Percentiles rank a stretch among this genome's conserved stretches.
Conservation (phyloP, 2,888 invertebrate genomes). For the Temnothorax unifasciatus region DNA sequence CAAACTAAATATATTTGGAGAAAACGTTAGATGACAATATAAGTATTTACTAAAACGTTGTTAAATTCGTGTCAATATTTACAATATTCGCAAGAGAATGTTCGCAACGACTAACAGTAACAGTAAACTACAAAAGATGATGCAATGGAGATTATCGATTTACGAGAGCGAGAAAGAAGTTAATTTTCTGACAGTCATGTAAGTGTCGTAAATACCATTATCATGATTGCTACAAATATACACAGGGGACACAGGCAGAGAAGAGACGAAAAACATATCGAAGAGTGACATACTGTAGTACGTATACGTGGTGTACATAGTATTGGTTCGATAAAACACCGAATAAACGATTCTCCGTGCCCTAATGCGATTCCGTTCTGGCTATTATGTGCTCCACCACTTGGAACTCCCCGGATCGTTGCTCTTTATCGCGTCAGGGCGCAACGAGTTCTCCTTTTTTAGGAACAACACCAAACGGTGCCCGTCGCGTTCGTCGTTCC, state of each 20-base stretch:
- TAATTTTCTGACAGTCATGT: slow-evolving; percentile 9
- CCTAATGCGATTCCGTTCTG: slow-evolving; percentile 83
- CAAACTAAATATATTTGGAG: background rate
- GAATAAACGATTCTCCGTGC: slow-evolving; percentile 77
- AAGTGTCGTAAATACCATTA: slow-evolving; percentile 1
- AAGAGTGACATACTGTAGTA: slow-evolving; percentile 16
- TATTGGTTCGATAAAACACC: slow-evolving; percentile 79
- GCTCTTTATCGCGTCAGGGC: slow-evolving; percentile 72
- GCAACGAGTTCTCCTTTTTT: slow-evolving; percentile 74
- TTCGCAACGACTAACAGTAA: background rate
- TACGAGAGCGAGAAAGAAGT: background rate
- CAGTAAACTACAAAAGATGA: background rate
- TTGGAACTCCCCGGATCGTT: slow-evolving; percentile 49
- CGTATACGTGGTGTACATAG: background rate
- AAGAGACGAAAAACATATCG: background rate
- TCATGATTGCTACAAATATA: slow-evolving; percentile 7
- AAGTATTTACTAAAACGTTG: too few relatives aligned
- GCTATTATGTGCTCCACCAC: slow-evolving; percentile 78
- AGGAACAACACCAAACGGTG: slow-evolving; percentile 59
- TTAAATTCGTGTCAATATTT: background rate
- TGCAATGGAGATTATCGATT: background rate
- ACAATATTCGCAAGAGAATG: background rate
- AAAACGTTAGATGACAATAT: background rate
- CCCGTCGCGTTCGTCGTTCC: slow-evolving; percentile 39
- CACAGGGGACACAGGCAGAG: background rate